Base-by-base conservation (phyloP, 2,888 invertebrate species). In the Masnerella sp. region DNA sequence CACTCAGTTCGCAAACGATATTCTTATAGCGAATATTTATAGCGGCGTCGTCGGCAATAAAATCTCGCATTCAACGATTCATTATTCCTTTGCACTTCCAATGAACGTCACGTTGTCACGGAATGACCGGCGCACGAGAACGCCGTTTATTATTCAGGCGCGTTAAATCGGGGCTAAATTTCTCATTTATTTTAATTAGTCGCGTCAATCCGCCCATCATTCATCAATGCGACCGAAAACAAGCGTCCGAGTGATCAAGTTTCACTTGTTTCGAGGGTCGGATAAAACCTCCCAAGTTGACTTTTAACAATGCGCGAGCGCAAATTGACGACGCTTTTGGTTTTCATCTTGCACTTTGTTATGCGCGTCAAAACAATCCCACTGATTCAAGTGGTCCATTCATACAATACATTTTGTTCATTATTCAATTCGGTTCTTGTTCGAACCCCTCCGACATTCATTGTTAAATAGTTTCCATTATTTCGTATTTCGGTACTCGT, bases 101-200 rank as follows among this genome's bases (percentile, higher is more conserved):
- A 52, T 40, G 52, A 52, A 52, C 43, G 56, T 56, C 56, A 43
- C 20, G 58, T 14, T 43, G 61, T 30, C 40, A 30, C 30, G 32
- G 22, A 38, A 40, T 36, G 49, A 61, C 28, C 32, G 32, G 49
- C 47, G 28, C 45, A 42, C 18, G 12, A 51, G 51, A 62, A 62
- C 20, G 18, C 8, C 49, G 17, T 61, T 49, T 20, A 61, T 61
- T 51, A 51, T 62, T 34, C 34, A 42, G 12, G 25, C 34, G 34
- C 34, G 51, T 52, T 52, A 43, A 43, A 43, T 62, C 43, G 30
- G 38, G 38, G 34, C 52, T 34, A 52, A 51, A 62, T 52, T 52
- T 52, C 25, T 34, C 51, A 52, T 62, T 62, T 52, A 43, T 51
- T 62, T 51, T 51, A 62, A 62, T 62, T 62, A 62, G 51, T 18